Evolutionary conservation across 2,113 vertebrate species (phyloP).

Genomic region (Notechis scutatus): DNA sequence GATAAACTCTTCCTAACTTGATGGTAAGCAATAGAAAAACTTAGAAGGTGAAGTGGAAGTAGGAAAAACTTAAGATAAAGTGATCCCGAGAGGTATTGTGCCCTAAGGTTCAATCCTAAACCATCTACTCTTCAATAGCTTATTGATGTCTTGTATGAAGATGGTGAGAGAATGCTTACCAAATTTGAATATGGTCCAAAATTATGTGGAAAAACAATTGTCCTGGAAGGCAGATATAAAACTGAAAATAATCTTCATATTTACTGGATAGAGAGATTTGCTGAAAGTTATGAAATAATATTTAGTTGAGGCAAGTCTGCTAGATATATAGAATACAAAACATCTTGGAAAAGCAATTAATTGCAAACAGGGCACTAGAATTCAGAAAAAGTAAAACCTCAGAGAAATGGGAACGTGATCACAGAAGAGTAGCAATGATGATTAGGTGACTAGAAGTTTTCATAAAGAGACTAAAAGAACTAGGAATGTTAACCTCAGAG

Average conservation of each 20-base stretch:
- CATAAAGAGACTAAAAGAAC: background rate
- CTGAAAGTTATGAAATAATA: background rate
- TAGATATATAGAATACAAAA: background rate
- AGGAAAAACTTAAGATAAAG: background rate
- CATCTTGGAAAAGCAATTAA: background rate
- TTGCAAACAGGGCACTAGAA: background rate
- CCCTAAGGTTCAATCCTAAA: background rate
- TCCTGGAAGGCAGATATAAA: background rate
- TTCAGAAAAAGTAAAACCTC: background rate
- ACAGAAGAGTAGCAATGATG: background rate
- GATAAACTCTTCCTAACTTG: background rate
- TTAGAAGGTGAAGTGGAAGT: background rate
- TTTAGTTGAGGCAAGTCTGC: background rate
- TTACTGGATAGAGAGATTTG: too few relatives aligned
- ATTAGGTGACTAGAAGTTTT: background rate
- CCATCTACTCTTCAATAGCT: background rate
- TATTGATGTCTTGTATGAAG: background rate
- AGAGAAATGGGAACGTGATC: background rate
- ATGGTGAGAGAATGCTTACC: background rate
- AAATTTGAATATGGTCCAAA: background rate
- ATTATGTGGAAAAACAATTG: background rate
- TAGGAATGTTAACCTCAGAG: background rate
- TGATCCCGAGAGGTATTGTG: background rate
- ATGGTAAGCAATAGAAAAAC: background rate
- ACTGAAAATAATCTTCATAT: background rate